Conservation (phyloP, 2,113 vertebrate species). For the Numida meleagris region DNA sequence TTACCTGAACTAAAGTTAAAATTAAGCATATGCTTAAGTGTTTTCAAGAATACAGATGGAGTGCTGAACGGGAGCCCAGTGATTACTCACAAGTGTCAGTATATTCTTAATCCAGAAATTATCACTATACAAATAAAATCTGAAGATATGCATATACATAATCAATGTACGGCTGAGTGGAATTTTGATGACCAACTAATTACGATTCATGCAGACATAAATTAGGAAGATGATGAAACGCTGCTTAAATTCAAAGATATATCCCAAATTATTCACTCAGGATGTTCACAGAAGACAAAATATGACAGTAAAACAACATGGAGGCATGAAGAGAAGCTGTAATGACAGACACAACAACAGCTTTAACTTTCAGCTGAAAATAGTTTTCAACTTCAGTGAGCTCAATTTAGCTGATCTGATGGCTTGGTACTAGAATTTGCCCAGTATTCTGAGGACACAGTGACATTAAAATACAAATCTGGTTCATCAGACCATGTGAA, state of each 20-base stretch:
- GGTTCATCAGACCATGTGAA: fast-evolving
- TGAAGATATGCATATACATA: slow-evolving; percentile 47
- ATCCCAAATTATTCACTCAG: not conserved
- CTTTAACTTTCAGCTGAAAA: not conserved
- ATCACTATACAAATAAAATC: slow-evolving; percentile 66
- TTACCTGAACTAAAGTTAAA: slow-evolving; percentile 62
- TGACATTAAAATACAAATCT: not conserved
- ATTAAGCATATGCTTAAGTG: slow-evolving; percentile 57
- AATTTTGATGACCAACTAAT: slow-evolving; percentile 64
- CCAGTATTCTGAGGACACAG: not conserved
- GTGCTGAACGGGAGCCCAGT: slow-evolving; percentile 51
- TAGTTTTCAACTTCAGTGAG: not conserved
- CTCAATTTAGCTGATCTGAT: not conserved
- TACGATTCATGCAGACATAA: slow-evolving; percentile 12
- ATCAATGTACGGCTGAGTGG: slow-evolving; percentile 52
- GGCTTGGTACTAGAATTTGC: not conserved
- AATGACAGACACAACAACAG: not conserved
- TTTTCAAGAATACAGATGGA: slow-evolving; percentile 56
- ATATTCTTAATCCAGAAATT: slow-evolving; percentile 65
- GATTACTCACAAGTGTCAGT: slow-evolving; percentile 61
- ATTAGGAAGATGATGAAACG: slow-evolving; percentile 2
- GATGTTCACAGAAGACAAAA: not conserved
- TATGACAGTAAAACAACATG: not conserved
- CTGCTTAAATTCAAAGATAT: not conserved
- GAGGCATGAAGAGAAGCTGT: not conserved